Evolutionary conservation across 2,888 invertebrate species (phyloP).

Genomic region (Melanostoma scalare): DNA sequence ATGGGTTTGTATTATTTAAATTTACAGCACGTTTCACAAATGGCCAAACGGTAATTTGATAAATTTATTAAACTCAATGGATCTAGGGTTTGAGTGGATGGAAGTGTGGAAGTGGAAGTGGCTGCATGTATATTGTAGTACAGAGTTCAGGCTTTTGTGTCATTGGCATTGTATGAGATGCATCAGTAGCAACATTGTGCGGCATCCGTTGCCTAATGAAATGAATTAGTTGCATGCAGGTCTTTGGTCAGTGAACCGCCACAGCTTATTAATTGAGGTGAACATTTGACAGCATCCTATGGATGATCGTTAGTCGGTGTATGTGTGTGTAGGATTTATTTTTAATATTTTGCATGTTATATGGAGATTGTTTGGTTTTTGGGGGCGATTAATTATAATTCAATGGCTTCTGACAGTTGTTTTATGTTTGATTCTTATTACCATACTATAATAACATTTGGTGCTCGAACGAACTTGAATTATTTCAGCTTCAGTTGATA

Average conservation of each 20-base stretch:
- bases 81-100: slow-evolving; percentile 37
- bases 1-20: slow-evolving; percentile 73
- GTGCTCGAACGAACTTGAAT: not conserved
- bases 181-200: slow-evolving; percentile 51
- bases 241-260: slow-evolving; percentile 71
- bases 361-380: slow-evolving; percentile 36
- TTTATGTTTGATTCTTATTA: slow-evolving; percentile 6
- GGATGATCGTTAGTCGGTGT: slow-evolving; percentile 24
- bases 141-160: slow-evolving; percentile 32
- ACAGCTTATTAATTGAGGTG: slow-evolving; percentile 72
- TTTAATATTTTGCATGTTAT: not conserved
- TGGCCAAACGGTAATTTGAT: slow-evolving; percentile 74
- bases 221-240: slow-evolving; percentile 70
- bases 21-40: slow-evolving; percentile 75
- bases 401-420: slow-evolving; percentile 49
- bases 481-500: slow-evolving; percentile 1
- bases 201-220: slow-evolving; percentile 69
- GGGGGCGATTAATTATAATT: slow-evolving; percentile 64
- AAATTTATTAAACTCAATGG: slow-evolving; percentile 74
- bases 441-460: not conserved
- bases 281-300: slow-evolving; percentile 67
- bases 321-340: slow-evolving; percentile 27
- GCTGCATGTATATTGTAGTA: slow-evolving; percentile 6
- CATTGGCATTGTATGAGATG: slow-evolving; percentile 43
- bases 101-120: not conserved